A percentile compares a stretch with the other conserved stretches of the same genome.
These are phyloP conservation scores for Phymorhynchus buccinoides DNA, from an alignment of 1,140 invertebrate genomes.

Conservation along the genomic window DNA sequence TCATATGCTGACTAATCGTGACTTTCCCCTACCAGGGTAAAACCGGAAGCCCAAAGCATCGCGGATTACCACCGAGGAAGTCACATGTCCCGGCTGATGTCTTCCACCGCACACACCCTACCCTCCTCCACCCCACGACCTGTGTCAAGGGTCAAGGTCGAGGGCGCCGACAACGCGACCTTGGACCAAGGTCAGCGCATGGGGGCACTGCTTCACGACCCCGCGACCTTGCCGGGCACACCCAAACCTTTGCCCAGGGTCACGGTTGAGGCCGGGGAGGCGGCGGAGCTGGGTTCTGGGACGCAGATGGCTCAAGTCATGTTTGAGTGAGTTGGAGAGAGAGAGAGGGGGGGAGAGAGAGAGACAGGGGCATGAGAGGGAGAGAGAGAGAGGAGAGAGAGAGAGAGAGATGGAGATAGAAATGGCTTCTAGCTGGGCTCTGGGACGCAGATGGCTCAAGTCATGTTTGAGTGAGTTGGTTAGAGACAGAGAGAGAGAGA, in stretches of 20 bases:
- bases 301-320: constrained; percentile 60
- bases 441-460: too few relatives aligned
- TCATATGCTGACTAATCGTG: too few relatives aligned
- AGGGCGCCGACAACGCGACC: constrained; percentile 59
- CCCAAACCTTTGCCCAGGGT: constrained; percentile 52
- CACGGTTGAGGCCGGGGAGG: constrained; percentile 59
- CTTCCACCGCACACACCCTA: constrained; percentile 54
- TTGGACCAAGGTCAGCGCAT: constrained; percentile 61
- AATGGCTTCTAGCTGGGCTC: too few relatives aligned
- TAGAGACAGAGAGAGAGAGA: too few relatives aligned
- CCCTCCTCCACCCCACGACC: constrained; percentile 49
- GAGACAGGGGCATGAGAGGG: too few relatives aligned
- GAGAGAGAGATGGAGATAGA: too few relatives aligned
- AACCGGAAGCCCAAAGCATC: constrained; percentile 58
- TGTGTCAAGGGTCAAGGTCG: constrained; percentile 62
- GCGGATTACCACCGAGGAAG: constrained; percentile 61
- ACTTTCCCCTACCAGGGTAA: constrained; percentile 54
- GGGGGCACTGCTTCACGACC: constrained; percentile 53
- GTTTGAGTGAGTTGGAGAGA: constrained; percentile 3
- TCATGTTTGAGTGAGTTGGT: too few relatives aligned
- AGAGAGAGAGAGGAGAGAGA: too few relatives aligned
- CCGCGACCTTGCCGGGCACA: constrained; percentile 41
- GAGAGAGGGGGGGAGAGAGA: too few relatives aligned
- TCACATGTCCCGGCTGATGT: constrained; percentile 55
- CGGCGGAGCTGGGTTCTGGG: constrained; percentile 54